Conservation (phyloP, 2,888 invertebrate species). For the Crematogaster levior region DNA sequence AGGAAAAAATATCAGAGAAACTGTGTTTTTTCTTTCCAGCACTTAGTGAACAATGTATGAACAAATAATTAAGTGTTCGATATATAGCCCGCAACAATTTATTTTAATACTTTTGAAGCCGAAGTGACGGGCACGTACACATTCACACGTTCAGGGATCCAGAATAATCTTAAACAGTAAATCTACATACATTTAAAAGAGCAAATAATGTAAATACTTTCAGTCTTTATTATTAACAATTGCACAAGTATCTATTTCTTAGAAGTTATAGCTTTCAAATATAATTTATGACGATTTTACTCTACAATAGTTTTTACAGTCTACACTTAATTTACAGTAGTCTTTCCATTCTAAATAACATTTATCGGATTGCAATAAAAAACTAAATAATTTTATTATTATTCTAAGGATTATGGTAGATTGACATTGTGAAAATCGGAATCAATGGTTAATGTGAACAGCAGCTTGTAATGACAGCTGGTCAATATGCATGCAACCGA, state of each 20-base stretch:
- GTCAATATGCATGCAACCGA: constrained; percentile 16
- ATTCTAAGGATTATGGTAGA: not conserved
- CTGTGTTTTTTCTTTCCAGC: too few relatives aligned
- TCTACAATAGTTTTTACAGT: not conserved
- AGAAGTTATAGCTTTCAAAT: not conserved
- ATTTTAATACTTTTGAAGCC: too few relatives aligned
- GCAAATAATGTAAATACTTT: not conserved
- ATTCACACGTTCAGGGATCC: too few relatives aligned
- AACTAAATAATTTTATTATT: not conserved
- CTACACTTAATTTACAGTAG: not conserved
- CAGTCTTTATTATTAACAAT: not conserved
- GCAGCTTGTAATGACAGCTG: constrained; percentile 26
- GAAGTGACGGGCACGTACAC: too few relatives aligned
- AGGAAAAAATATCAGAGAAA: too few relatives aligned
- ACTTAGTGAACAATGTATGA: too few relatives aligned
- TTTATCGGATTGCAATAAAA: too few relatives aligned
- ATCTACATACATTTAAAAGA: not conserved
- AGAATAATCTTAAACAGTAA: too few relatives aligned
- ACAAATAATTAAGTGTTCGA: too few relatives aligned
- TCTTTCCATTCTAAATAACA: not conserved
- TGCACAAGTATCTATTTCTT: not conserved
- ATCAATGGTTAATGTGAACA: not conserved
- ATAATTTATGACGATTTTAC: not conserved
- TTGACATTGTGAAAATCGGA: not conserved
- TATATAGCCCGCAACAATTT: too few relatives aligned